Evolutionary conservation across 2,113 vertebrate species (phyloP), one percentile per base, ranked within the genome.

Genomic region (Poeciliopsis retropinna): DNA sequence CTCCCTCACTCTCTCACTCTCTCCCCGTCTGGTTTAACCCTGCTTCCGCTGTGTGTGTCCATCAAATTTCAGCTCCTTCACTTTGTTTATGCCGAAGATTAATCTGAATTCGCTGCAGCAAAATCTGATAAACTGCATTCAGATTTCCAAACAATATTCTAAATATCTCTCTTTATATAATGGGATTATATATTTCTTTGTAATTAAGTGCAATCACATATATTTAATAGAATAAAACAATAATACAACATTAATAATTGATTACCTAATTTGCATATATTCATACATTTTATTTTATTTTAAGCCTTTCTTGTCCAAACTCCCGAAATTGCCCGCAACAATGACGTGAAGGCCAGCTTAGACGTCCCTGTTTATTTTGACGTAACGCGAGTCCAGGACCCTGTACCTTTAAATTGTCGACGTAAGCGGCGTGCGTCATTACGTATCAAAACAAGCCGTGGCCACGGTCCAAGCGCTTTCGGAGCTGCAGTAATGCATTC

Each of bases 341-440:
- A 70, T 79, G n/a, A 80, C 39, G 68, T 85, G 47, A 68, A 41
- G 41, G 5, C 5, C 6, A 7, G 19, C 60, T 75, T 67, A 7
- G 11, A 22, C 14, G 63, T 27, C 17, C 64, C 37, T 37, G 2
- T 47, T 22, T 31, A 60, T 11, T 30, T 12, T 47, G 60, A 63
- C 41, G 57, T 39, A 29, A 70, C 25, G 0, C 22, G 27, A 68
- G 6, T 9, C 7, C 10, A 22, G 19, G 44, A 22, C 34, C 31
- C 80, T 76, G 88, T 22, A 72, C 30, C 88, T 93, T 91, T 88
- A 92, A 88, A 3, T 7, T 15, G 19, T 1, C 0, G 29, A n/a
- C 76, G 60, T 25, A 22, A 17, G 19, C 2, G 14, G 65, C 63
- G 2, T 79, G 32, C 89, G 90, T 92, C 89, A 87, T 79, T 27